Percentiles rank a stretch among this genome's conserved stretches.
phyloP scores from a whole-genome alignment of 2,888 invertebrate genomes.

The Pyrrhia umbra region DNA sequence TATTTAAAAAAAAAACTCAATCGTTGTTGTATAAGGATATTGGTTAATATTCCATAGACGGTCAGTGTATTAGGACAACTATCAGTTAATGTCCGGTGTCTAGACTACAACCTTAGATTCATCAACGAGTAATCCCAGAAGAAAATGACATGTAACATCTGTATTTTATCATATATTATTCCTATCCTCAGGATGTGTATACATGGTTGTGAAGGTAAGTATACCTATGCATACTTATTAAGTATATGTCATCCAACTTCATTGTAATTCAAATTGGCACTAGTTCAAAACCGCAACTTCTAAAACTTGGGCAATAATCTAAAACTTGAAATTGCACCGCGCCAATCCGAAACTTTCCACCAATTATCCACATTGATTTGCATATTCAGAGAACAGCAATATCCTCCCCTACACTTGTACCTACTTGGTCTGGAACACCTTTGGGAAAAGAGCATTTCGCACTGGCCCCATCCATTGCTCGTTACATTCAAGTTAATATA shows the following conservation, averaged over 20 bases:
- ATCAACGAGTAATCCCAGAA: too few species aligned
- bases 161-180: background rate
- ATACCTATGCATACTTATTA: background rate
- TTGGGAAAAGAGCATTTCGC: conserved; percentile 53
- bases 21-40: too few species aligned
- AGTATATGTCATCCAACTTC: conserved; percentile 54
- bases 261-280: conserved; percentile 63
- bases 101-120: too few species aligned
- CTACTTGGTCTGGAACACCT: conserved; percentile 40
- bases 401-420: conserved; percentile 47
- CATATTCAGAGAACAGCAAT: conserved; percentile 60
- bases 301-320: conserved; percentile 64
- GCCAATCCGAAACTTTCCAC: conserved; percentile 58
- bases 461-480: conserved; percentile 69
- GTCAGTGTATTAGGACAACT: too few species aligned
- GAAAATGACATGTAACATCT: background rate
- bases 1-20: too few species aligned
- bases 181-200: background rate
- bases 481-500: conserved; percentile 69
- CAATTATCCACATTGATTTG: conserved; percentile 66
- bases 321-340: conserved; percentile 65
- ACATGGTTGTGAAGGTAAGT: background rate
- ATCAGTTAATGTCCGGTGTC: too few species aligned
- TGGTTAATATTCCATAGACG: too few species aligned
- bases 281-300: conserved; percentile 59